Percentiles rank a stretch among this genome's conserved stretches.
Evolutionary conservation across 2,888 invertebrate genomes (phyloP).

Genomic region (Pyrrhosoma nymphula): DNA sequence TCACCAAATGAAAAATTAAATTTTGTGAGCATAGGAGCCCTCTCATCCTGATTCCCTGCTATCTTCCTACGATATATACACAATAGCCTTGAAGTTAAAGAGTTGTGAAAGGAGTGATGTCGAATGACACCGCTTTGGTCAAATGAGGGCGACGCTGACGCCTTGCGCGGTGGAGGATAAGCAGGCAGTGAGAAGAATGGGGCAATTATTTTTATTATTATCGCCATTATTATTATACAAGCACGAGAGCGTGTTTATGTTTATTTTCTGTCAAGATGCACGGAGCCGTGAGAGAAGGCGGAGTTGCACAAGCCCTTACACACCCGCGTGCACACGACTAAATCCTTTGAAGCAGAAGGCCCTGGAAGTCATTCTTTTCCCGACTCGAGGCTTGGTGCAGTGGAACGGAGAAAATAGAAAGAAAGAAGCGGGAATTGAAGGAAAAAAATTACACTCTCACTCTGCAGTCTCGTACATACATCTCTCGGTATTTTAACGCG

Average conservation of each 20-base stretch:
- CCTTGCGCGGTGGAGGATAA: background rate
- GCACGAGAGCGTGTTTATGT: background rate
- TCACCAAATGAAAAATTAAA: too few relatives aligned
- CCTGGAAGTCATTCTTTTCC: conserved; percentile 26
- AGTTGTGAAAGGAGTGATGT: too few relatives aligned
- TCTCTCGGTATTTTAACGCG: conserved; percentile 53
- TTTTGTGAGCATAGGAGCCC: too few relatives aligned
- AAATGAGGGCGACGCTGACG: background rate
- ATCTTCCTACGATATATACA: too few relatives aligned
- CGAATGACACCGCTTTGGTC: too few relatives aligned
- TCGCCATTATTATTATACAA: background rate
- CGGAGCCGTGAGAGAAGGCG: background rate
- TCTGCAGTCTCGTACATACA: background rate
- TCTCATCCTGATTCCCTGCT: too few relatives aligned
- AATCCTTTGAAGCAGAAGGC: conserved; percentile 19
- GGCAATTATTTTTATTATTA: conserved; percentile 39
- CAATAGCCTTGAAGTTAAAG: too few relatives aligned
- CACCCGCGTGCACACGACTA: conserved; percentile 32
- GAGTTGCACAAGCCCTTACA: conserved; percentile 11
- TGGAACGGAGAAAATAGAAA: background rate
- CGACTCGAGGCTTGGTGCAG: background rate
- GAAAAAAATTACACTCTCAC: background rate
- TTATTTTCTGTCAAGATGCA: background rate
- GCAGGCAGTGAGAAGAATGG: background rate
- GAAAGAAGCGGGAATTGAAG: background rate